Base-by-base conservation (phyloP, 2,797 vertebrate species). In the Sylvia borin region DNA sequence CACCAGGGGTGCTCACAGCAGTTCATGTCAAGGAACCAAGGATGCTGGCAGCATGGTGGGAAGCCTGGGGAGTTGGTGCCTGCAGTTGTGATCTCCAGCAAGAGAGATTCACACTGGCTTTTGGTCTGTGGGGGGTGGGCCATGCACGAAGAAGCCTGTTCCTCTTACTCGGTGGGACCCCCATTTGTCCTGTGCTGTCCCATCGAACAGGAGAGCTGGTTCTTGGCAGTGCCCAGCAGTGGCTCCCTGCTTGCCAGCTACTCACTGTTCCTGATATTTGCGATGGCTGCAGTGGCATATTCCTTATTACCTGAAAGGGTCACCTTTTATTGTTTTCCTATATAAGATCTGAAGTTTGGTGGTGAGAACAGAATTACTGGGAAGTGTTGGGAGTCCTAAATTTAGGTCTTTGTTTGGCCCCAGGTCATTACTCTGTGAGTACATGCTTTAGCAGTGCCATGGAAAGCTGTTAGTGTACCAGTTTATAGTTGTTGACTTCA, bases 141-240 rank as follows among this genome's bases (percentile, higher is more conserved):
- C 27, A 1, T 50, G 53, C 25, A n/a, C 67, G 50, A n/a, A 71
- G 47, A 47, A 15, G 13, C 25, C 51, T 77, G 57, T 16, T 79
- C 24, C 50, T 64, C 21, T 81, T 55, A 50, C 40, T 54, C 25
- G 73, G 19, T 43, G 29, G 38, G 70, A 55, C 9, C 5, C 17
- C 13, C 1, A 0, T 47, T 47, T 74, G 34, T 65, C 22, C 47
- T 58, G 20, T 19, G 66, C 72, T 78, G 64, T 51, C 18, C 65
- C 4, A 0, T 0, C 66, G 55, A 31, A 40, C 29, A 18, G 0
- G 1, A 60, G 55, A 50, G n/a, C 20, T 0, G 0, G 50, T n/a
- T 54, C 47, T n/a, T 7, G 3, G 26, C 50, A 51, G n/a, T 43
- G n/a, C n/a, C 73, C 51, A 26, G 17, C 50, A 22, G 64, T 1